A percentile compares a stretch with the other conserved stretches of the same genome.
phyloP scores from a whole-genome alignment of 35 echinoderm and acorn worm genomes.

The Eucidaris tribuloides region DNA sequence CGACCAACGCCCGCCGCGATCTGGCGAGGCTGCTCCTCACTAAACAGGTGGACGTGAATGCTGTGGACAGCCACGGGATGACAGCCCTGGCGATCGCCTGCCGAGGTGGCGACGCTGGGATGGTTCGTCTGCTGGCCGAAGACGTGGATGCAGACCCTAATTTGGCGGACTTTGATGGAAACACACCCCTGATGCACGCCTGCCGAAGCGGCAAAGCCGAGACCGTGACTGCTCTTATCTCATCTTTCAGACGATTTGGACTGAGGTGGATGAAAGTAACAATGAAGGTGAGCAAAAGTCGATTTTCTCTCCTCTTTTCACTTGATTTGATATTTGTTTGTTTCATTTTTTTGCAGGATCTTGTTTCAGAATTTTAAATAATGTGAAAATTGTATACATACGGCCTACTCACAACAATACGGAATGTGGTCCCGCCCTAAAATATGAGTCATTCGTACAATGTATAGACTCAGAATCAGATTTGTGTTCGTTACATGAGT shows the following conservation, averaged over 20 bases:
- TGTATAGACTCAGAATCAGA: too few species aligned
- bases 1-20: conserved; percentile 68
- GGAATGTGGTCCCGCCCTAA: too few species aligned
- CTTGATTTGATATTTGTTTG: neutral
- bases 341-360: too few species aligned
- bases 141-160: conserved; percentile 69
- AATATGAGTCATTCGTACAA: too few species aligned
- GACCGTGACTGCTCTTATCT: conserved; percentile 51
- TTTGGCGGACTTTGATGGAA: conserved; percentile 48
- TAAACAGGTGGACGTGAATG: conserved; percentile 48
- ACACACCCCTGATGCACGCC: conserved; percentile 90
- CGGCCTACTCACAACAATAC: too few species aligned
- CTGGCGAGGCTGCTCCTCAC: conserved; percentile 65
- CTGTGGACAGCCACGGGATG: conserved; percentile 47
- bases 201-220: conserved; percentile 39
- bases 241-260: conserved; percentile 42
- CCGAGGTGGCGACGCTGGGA: conserved; percentile 35
- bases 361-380: too few species aligned
- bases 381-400: too few species aligned
- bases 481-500: too few species aligned
- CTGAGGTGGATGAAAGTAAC: conserved; percentile 71
- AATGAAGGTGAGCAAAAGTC: conserved; percentile 53
- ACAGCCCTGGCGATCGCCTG: conserved; percentile 89
- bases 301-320: neutral
- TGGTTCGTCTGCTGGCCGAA: conserved; percentile 61